Evolutionary conservation across 2,888 invertebrate genomes (phyloP), one percentile per base, ranked within the genome.

Genomic region (Cabera pusaria): DNA sequence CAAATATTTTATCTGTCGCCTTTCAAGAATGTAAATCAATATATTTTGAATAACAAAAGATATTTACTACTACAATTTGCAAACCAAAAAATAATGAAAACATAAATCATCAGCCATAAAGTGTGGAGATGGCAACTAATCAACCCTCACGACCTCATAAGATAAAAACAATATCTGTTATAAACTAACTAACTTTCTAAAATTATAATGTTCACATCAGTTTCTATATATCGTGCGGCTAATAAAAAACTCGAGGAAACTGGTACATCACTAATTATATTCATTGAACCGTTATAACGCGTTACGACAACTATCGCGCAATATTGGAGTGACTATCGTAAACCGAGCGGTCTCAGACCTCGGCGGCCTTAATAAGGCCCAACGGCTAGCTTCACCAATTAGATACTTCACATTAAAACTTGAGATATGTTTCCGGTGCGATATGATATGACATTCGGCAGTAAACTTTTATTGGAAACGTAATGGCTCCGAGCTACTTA

Each of bases 381-480:
- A 11, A 27, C 40, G 31, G 49, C 35, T 32, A 52, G 56, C 62
- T 56, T 64, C 62, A 59, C 69, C 68, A 74, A 78, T 75, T 72
- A 77, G 67, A 64, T 33, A 44, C 34, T 38, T 50, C 59, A 70
- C 71, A 74, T 77, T 74, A 73, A 64, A 58, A 59, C 52, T 59
- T 69, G 67, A 78, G 67, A 71, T 72, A 78, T 79, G 75, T 72
- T 70, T 81, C 81, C 80, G 77, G 80, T 78, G 78, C 66, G 62
- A 69, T 78, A 78, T 76, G 75, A 63, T 62, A 49, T 50, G 45
- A 47, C 48, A 45, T 49, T 42, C 45, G 44, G 41, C 48, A 51
- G 34, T 51, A 41, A 40, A 50, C 37, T 49, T 56, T 52, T 51
- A 57, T 59, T 58, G 49, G 42, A 55, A 57, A 14, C 14, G 40